A percentile compares a stretch with the other conserved stretches of the same genome.
Conservation (phyloP, 2,888 invertebrate genomes). For the Lycaena phlaeas region DNA sequence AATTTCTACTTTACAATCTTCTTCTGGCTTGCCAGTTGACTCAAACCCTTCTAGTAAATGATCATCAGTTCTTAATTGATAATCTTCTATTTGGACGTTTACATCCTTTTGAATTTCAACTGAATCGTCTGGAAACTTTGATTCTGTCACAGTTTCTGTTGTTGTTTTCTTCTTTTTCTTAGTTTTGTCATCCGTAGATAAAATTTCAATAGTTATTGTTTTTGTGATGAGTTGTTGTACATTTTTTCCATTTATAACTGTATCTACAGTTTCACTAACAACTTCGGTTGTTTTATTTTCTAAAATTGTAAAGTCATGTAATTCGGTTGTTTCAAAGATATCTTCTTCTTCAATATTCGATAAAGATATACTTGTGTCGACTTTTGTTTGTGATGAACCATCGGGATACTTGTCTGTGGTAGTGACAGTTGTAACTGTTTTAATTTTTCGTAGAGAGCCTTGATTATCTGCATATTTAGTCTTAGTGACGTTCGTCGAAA, state of each 20-base stretch:
- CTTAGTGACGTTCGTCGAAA: conserved; percentile 41
- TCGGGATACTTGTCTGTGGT: conserved; percentile 62
- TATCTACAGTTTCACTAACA: conserved; percentile 39
- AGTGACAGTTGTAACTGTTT: conserved; percentile 44
- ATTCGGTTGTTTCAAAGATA: conserved; percentile 32
- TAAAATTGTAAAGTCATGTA: conserved; percentile 37
- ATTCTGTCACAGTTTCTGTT: conserved; percentile 51
- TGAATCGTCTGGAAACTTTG: conserved; percentile 43
- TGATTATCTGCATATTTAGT: conserved; percentile 45
- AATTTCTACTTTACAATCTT: conserved; percentile 31
- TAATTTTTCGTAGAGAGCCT: conserved; percentile 43
- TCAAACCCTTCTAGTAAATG: conserved; percentile 33
- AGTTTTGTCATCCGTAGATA: conserved; percentile 37
- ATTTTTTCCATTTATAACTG: conserved; percentile 42
- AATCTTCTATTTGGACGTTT: conserved; percentile 50
- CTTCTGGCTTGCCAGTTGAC: conserved; percentile 32
- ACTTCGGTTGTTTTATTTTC: conserved; percentile 43
- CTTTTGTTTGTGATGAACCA: conserved; percentile 52
- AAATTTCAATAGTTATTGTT: conserved; percentile 49
- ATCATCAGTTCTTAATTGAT: conserved; percentile 27
- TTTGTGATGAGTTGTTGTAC: conserved; percentile 47
- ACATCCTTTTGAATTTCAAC: conserved; percentile 57
- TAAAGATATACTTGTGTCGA: conserved; percentile 49
- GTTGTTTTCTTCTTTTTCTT: conserved; percentile 55
- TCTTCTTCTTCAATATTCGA: conserved; percentile 41